Evolutionary conservation across 2,888 invertebrate species (phyloP).

Genomic region (Habrosyne pyritoides): DNA sequence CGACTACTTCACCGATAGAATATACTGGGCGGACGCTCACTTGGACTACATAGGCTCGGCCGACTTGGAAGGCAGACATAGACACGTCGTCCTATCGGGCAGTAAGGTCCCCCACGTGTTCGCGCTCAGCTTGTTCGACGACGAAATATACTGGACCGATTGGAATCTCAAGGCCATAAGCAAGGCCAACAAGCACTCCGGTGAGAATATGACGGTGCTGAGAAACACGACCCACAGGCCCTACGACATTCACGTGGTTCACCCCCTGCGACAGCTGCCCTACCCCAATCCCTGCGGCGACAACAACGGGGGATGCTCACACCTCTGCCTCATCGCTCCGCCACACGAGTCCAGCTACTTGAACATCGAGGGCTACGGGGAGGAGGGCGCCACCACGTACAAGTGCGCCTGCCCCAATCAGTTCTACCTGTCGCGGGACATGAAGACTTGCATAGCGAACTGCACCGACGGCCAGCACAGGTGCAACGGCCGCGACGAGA

Average conservation of each 20-base stretch:
- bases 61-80: conserved; percentile 95
- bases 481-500: conserved; percentile 85
- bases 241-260: conserved; percentile 96
- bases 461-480: conserved; percentile 95
- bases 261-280: conserved; percentile 92
- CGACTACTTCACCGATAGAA: conserved; percentile 96
- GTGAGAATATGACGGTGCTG: conserved; percentile 88
- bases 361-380: conserved; percentile 90
- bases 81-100: conserved; percentile 92
- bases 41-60: conserved; percentile 98
- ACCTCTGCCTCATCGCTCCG: conserved; percentile 96
- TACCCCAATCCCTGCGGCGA: conserved; percentile 95
- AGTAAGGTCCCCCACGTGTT: conserved; percentile 96
- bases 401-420: conserved; percentile 98
- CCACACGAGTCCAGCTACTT: conserved; percentile 89
- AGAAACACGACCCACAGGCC: conserved; percentile 97
- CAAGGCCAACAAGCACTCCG: conserved; percentile 96
- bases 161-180: conserved; percentile 98
- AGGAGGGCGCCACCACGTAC: conserved; percentile 90
- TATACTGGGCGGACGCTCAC: conserved; percentile 99
- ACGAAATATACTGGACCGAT: conserved; percentile 97
- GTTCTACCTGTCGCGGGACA: conserved; percentile 91
- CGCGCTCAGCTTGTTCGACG: conserved; percentile 96
- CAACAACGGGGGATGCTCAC: conserved; percentile 98
- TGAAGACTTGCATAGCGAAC: conserved; percentile 95